Conservation (phyloP, 1,140 invertebrate species). For the Procambarus clarkii region DNA sequence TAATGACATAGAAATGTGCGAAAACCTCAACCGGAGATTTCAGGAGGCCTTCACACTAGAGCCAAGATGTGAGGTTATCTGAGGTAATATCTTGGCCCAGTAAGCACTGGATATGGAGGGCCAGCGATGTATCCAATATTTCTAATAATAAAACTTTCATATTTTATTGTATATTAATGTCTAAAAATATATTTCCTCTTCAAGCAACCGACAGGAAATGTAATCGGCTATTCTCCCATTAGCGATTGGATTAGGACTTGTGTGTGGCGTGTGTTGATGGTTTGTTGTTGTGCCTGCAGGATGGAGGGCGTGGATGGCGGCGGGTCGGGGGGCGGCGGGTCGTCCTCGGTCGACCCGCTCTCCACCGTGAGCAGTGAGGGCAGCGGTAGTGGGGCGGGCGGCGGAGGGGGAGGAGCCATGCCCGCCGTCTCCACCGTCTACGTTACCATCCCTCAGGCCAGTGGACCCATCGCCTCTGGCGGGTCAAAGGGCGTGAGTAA, state of each 20-base stretch:
- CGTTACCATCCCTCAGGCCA: slow-evolving; percentile 58
- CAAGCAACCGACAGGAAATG: no score
- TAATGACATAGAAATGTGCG: no score
- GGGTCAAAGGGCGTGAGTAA: slow-evolving; percentile 52
- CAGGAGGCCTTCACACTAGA: no score
- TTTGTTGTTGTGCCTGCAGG: slow-evolving; percentile 18
- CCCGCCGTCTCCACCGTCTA: slow-evolving; percentile 61
- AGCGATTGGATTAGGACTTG: neutral
- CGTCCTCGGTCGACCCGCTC: slow-evolving; percentile 24
- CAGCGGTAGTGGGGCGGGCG: slow-evolving; percentile 31
- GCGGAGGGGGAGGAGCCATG: neutral
- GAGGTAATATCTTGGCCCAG: no score
- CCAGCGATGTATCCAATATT: no score
- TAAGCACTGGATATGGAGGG: no score
- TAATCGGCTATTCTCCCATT: no score
- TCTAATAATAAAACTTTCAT: no score
- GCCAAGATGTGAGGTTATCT: no score
- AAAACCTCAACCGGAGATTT: no score
- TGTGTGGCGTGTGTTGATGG: neutral
- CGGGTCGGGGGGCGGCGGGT: slow-evolving; percentile 41
- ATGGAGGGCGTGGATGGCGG: slow-evolving; percentile 65
- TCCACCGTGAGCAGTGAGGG: slow-evolving; percentile 55
- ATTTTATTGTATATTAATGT: neutral
- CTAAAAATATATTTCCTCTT: no score
- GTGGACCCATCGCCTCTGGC: slow-evolving; percentile 21